Conservation (phyloP, 2,113 vertebrate species). For the Cranoglanis bouderius region DNA sequence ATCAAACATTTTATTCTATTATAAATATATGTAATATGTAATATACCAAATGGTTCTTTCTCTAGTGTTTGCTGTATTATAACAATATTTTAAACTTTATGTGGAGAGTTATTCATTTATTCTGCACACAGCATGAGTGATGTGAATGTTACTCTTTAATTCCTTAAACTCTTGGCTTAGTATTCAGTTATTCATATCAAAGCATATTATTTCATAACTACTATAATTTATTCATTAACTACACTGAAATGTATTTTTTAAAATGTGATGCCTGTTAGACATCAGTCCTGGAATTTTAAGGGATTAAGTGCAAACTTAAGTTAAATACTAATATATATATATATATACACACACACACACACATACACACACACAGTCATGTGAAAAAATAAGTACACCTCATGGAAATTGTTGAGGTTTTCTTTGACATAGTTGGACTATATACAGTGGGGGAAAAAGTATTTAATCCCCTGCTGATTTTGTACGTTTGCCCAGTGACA, state of each 20-base stretch:
- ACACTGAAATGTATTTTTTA: background rate
- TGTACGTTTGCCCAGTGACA: too few relatives aligned
- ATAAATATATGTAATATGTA: background rate
- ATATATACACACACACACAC: too few relatives aligned
- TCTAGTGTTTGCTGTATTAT: background rate
- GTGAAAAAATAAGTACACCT: too few relatives aligned
- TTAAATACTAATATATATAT: too few relatives aligned
- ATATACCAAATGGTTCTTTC: background rate
- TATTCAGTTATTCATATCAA: background rate
- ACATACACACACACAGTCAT: too few relatives aligned
- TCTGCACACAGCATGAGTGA: background rate
- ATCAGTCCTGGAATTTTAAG: background rate
- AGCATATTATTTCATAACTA: background rate
- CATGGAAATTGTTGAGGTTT: too few relatives aligned
- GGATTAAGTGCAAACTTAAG: background rate
- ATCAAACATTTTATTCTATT: background rate
- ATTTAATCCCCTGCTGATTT: too few relatives aligned
- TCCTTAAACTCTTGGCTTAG: background rate
- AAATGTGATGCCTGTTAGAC: background rate
- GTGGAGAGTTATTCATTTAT: background rate
- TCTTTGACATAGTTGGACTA: too few relatives aligned
- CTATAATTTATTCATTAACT: background rate
- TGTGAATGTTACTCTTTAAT: background rate
- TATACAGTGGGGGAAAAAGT: too few relatives aligned
- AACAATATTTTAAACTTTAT: background rate